Conservation (phyloP, 2,888 invertebrate genomes). For the Drosophila ochracea region DNA sequence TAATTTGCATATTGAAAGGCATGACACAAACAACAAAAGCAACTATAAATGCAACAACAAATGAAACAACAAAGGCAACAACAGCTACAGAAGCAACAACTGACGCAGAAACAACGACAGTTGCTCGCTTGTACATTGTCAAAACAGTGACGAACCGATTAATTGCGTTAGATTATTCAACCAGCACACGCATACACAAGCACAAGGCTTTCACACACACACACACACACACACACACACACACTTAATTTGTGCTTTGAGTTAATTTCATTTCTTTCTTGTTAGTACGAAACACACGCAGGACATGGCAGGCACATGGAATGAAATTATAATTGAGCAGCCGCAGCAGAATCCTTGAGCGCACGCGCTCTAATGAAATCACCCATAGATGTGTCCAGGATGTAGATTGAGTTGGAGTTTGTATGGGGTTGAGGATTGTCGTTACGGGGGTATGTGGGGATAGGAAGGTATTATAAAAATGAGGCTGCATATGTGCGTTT, state of each 20-base stretch:
- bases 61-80: conserved; percentile 11
- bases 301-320: conserved; percentile 45
- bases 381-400: conserved; percentile 23
- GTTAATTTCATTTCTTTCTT: conserved; percentile 78
- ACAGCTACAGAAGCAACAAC: conserved; percentile 15
- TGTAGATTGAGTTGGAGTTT: conserved; percentile 1
- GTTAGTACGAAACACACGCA: conserved; percentile 69
- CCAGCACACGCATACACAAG: conserved; percentile 41
- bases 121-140: conserved; percentile 67
- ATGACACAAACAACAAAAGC: conserved; percentile 24
- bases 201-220: conserved; percentile 4
- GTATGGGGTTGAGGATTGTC: neutral
- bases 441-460: too few species aligned
- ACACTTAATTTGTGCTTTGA: conserved; percentile 69
- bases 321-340: conserved; percentile 76
- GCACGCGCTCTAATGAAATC: conserved; percentile 67
- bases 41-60: neutral
- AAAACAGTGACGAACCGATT: conserved; percentile 80
- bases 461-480: conserved; percentile 3
- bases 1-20: conserved; percentile 74
- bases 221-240: conserved; percentile 27
- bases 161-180: conserved; percentile 80
- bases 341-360: conserved; percentile 67
- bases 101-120: conserved; percentile 41
- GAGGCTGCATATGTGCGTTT: conserved; percentile 30